Evolutionary conservation across 2,888 invertebrate species (phyloP).

Genomic region (Luffia ferchaultella): DNA sequence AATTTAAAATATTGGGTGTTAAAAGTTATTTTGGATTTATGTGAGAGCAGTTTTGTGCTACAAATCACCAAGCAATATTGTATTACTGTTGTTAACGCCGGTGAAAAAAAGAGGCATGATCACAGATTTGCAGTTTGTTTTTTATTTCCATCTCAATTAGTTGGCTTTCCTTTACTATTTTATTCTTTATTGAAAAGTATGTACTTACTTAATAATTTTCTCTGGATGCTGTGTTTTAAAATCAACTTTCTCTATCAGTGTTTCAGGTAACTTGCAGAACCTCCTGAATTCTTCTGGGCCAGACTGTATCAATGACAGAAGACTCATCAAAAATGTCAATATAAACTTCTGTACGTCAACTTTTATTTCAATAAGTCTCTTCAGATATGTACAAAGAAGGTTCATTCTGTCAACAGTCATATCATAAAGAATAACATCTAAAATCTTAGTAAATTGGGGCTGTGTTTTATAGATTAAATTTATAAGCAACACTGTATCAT

Average conservation of each 20-base stretch:
- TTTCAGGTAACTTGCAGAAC: conserved; percentile 62
- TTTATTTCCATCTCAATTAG: too few species aligned
- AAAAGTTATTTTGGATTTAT: too few species aligned
- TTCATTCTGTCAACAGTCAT: conserved; percentile 41
- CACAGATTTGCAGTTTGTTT: too few species aligned
- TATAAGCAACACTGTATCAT: conserved; percentile 72
- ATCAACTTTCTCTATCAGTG: conserved; percentile 67
- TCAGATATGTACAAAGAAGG: conserved; percentile 45
- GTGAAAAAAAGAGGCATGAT: too few species aligned
- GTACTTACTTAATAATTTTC: conserved; percentile 64
- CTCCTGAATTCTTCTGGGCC: conserved; percentile 48
- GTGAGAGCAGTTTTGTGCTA: too few species aligned
- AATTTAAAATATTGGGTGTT: too few species aligned
- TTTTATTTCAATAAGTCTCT: conserved; percentile 59
- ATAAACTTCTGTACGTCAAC: conserved; percentile 66
- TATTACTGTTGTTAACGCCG: too few species aligned
- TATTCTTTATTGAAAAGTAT: neutral
- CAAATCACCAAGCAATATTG: too few species aligned
- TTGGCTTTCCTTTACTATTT: too few species aligned
- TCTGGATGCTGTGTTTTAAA: conserved; percentile 63
- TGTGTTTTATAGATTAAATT: conserved; percentile 77
- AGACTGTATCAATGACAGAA: conserved; percentile 55
- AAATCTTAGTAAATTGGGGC: conserved; percentile 48
- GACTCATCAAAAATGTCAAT: conserved; percentile 59
- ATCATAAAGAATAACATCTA: conserved; percentile 57